Evolutionary conservation across 2,888 invertebrate genomes (phyloP), one percentile per base, ranked within the genome.

Genomic region (Seladonia tumulorum): DNA sequence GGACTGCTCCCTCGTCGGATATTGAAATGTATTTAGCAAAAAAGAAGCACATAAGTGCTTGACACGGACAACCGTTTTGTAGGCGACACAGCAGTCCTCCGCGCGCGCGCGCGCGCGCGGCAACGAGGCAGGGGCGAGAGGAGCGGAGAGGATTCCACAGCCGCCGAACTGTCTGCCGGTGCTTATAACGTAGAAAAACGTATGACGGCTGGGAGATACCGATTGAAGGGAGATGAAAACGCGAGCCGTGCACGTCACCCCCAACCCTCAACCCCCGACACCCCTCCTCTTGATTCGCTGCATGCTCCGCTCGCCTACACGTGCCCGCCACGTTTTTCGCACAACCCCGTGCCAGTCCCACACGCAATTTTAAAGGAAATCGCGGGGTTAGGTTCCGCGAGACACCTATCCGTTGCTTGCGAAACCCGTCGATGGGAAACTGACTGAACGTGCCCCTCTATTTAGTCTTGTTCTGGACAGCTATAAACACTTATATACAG

Each of bases 21-120:
- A 93, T 93, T 93, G 93, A 93, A 93, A 93, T 92, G 90, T 92
- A 92, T 90, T 92, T 92, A 92, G 83, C 88, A 89, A 90, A 91
- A 89, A 79, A 80, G 85, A 70, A 81, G 79, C 68, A 77, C 82
- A 75, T 80, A 77, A 76, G 78, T 76, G 78, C 66, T 79, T 85
- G 85, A 88, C 85, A 82, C 76, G 85, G 70, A 82, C 87, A 83
- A 81, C 79, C 87, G 78, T 86, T 86, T 86, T 79, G 87, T 81
- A 83, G 87, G 79, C 81, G 71, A 77, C 76, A 29, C 80, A 53
- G 22, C 78, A 60, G 47, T n/a, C 60, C 72, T 72, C 53, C 39
- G 12, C 39, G 68, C 70, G 47, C 60, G n/a, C n/a, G n/a, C n/a
- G n/a, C n/a, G n/a, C n/a, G n/a, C n/a, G n/a, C 53, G 16, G 22